phyloP scores from a whole-genome alignment of 2,113 vertebrate genomes.

The Ophiodon elongatus region DNA sequence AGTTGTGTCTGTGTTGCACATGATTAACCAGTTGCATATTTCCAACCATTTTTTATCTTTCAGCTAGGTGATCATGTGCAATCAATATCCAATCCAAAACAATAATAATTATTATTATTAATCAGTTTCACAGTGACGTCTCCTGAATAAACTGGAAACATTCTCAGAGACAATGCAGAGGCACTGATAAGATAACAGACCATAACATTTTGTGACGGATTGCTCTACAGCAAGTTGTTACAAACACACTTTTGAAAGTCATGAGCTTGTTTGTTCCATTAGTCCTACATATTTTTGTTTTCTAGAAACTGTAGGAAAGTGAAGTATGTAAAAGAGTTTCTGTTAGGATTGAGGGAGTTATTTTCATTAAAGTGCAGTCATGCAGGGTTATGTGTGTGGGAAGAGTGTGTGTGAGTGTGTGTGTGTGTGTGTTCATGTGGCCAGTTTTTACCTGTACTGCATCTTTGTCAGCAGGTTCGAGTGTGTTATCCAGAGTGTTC shows the following conservation, averaged over 20 bases:
- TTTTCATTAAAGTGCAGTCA: constrained; percentile 16
- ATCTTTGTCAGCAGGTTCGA: constrained; percentile 89
- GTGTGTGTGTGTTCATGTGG: neutral
- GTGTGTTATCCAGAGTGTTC: constrained; percentile 91
- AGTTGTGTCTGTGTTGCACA: constrained; percentile 5
- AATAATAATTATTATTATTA: neutral
- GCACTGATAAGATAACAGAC: neutral
- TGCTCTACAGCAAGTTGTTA: neutral
- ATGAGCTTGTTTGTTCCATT: neutral
- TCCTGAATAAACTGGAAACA: constrained; percentile 1
- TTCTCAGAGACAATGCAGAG: neutral
- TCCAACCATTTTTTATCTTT: neutral
- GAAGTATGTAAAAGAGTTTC: neutral
- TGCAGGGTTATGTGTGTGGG: constrained; percentile 16
- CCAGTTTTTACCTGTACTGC: constrained; percentile 83
- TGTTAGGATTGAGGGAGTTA: neutral
- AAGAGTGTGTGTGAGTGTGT: neutral
- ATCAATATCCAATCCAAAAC: neutral
- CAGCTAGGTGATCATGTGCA: neutral
- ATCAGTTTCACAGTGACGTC: neutral
- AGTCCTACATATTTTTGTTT: neutral
- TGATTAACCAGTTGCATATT: neutral
- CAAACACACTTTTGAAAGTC: neutral
- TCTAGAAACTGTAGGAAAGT: neutral
- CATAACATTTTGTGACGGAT: neutral